Conservation (phyloP, 1,140 invertebrate genomes). For the Aphaenogaster ashmeadi region DNA sequence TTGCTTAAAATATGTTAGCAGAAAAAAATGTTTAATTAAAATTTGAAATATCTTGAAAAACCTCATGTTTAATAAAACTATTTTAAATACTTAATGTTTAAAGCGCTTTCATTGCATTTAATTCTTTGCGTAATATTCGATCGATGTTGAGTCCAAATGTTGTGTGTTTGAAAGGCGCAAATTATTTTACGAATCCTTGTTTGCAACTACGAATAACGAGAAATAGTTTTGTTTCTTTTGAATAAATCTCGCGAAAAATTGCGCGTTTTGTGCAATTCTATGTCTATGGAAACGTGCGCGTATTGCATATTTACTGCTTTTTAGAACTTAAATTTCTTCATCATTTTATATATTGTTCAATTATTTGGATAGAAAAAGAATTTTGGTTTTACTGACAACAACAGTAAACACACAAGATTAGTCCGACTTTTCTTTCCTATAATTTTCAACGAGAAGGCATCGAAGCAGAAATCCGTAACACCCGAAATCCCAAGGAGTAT, state of each 20-base stretch:
- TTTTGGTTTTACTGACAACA: background rate
- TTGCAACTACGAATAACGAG: background rate
- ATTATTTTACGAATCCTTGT: background rate
- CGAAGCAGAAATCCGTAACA: background rate
- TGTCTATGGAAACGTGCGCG: background rate
- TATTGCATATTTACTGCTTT: background rate
- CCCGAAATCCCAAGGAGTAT: constrained; percentile 10
- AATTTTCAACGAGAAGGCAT: background rate
- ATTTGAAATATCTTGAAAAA: background rate
- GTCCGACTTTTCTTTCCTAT: background rate
- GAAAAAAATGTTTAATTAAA: background rate
- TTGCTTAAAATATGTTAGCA: background rate
- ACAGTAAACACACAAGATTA: background rate
- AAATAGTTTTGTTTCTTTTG: background rate
- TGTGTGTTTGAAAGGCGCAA: background rate
- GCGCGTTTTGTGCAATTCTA: background rate
- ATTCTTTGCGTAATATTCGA: background rate
- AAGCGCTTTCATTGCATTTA: background rate
- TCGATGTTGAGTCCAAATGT: background rate
- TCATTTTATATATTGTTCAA: background rate
- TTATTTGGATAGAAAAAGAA: background rate
- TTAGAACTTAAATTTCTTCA: background rate
- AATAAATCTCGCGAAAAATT: background rate
- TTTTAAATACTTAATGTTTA: constrained; percentile 1
- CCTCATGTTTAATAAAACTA: background rate